Evolutionary conservation across 2,888 invertebrate species (phyloP), one percentile per base, ranked within the genome.

Genomic region (Coelinius sp.): DNA sequence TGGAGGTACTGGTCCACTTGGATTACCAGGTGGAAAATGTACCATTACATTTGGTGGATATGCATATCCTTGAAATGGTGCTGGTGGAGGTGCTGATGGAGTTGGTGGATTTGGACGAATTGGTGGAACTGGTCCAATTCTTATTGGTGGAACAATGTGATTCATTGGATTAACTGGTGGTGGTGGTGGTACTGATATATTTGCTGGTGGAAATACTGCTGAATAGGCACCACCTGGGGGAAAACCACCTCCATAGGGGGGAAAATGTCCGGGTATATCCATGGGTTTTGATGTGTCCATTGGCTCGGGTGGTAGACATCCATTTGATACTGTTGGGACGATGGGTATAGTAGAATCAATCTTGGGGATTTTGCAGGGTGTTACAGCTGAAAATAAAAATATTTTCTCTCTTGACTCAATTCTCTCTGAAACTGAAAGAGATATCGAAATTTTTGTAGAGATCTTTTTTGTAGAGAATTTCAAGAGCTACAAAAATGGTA

Each of bases 151-250:
- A 10, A 84, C 84, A 25, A 86, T 85, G 53, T 86, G 88, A 75
- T 85, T 86, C 71, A 87, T 79, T 3, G 86, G 64, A 64, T 83
- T 85, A 8, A 87, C 84, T 6, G 84, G 80, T 3, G 84, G 81
- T 2, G 88, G 88, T 2, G 87, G 87, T 22, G 87, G 87, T 24
- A 86, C 83, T 7, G 85, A 80, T 31, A 86, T 84, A 67, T 86
- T 87, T 2, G 86, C 75, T 6, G 86, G 86, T 35, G 87, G 86
- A 77, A 87, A 87, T 3, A 85, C 85, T 22, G 86, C 81, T 3
- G 86, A 84, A 75, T 86, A 88, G 10, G 85, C 76, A 41, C 79
- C 81, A 6, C 78, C 78, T 56, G 83, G 79, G 2, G 83, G 70
- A 71, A 84, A 87, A 73, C 79, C 83, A 7, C 84, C 35, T 7